A percentile compares a stretch with the other conserved stretches of the same genome.
Evolutionary conservation across 2,113 vertebrate species (phyloP).

Genomic region (Crotophaga sulcirostris): DNA sequence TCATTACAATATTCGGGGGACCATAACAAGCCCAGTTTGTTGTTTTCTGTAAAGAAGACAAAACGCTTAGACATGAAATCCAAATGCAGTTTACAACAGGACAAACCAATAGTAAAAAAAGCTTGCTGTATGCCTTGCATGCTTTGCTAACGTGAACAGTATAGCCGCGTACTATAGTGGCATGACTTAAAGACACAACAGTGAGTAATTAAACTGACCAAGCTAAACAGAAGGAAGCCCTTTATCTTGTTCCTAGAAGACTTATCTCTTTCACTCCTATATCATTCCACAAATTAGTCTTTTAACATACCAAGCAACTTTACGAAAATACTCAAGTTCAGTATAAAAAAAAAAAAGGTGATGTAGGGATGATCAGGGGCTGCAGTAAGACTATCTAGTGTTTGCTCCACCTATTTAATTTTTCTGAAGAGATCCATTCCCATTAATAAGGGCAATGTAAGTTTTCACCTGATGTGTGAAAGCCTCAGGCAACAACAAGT

Average conservation of each 20-base stretch:
- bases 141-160: not conserved
- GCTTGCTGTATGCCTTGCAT: not conserved
- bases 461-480: not conserved
- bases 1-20: not conserved
- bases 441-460: not conserved
- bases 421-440: not conserved
- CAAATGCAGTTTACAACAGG: not conserved
- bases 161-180: fast-evolving
- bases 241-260: not conserved
- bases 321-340: not conserved
- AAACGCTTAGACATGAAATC: not conserved
- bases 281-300: not conserved
- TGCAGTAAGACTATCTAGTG: not conserved
- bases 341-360: not conserved
- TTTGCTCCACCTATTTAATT: not conserved
- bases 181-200: not conserved
- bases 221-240: not conserved
- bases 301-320: not conserved
- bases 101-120: not conserved
- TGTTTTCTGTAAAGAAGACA: not conserved
- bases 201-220: not conserved
- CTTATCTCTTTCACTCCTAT: not conserved
- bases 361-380: not conserved
- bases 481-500: not conserved
- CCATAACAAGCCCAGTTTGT: not conserved